These are phyloP conservation scores for Geococcyx californianus DNA, from an alignment of 2,113 vertebrate genomes.

Conservation along the genomic window DNA sequence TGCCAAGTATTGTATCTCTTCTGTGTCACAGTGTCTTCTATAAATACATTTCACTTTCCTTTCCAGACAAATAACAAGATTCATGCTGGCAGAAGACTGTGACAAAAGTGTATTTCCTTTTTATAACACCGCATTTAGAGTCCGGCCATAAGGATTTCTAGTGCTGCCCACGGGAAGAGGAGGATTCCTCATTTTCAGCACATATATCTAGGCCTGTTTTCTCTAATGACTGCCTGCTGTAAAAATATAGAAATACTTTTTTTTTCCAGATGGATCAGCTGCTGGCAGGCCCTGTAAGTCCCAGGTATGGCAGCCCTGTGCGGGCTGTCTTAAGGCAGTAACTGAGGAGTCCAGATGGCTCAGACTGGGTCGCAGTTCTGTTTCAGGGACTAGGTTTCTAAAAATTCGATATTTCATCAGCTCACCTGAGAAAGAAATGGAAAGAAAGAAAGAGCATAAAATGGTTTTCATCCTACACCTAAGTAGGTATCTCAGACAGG, in stretches of 20 bases:
- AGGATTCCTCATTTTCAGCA: background rate
- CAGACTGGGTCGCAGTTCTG: background rate
- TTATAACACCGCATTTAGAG: background rate
- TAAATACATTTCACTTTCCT: background rate
- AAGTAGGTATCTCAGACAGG: background rate
- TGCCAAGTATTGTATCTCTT: background rate
- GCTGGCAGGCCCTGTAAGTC: background rate
- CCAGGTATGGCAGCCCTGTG: background rate
- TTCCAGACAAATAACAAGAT: background rate
- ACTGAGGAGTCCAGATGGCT: background rate
- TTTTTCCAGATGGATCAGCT: background rate
- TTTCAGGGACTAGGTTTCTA: background rate
- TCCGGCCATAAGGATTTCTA: background rate
- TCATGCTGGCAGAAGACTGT: background rate
- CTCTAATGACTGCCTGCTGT: background rate
- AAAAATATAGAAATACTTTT: background rate
- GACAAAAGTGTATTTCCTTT: background rate
- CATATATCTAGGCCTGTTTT: background rate
- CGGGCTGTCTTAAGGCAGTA: background rate
- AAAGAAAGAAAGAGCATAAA: background rate
- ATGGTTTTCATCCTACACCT: background rate
- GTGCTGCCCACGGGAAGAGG: background rate
- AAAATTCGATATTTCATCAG: background rate
- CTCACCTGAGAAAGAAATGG: background rate
- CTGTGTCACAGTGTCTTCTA: background rate